phyloP scores from a whole-genome alignment of 2,888 invertebrate species.

The Drosophila kokeensis region DNA sequence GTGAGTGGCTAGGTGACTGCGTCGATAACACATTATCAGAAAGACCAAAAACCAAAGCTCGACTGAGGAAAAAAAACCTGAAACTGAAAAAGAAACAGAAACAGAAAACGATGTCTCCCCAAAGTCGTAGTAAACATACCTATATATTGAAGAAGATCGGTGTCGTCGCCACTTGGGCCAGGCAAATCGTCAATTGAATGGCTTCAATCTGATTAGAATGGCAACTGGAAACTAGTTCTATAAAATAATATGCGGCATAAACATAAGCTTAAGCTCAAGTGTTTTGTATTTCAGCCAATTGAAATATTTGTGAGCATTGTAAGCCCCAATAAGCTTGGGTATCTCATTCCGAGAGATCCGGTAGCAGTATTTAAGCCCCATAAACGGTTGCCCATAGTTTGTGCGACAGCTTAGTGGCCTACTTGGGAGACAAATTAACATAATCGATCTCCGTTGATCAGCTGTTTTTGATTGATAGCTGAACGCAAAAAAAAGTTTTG shows the following conservation, averaged over 20 bases:
- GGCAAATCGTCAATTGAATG: slow-evolving; percentile 52
- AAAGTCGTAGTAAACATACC: slow-evolving; percentile 3
- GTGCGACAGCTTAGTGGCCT: slow-evolving; percentile 54
- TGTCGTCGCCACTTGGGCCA: slow-evolving; percentile 55
- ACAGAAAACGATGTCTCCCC: slow-evolving; percentile 19
- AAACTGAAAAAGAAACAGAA: slow-evolving; percentile 14
- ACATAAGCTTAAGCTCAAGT: slow-evolving; percentile 39
- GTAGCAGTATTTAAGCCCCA: slow-evolving; percentile 50
- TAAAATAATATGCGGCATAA: slow-evolving; percentile 38
- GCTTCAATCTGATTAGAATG: slow-evolving; percentile 70
- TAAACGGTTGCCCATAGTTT: slow-evolving; percentile 40
- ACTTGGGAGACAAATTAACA: slow-evolving; percentile 56
- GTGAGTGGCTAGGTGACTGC: slow-evolving; percentile 41
- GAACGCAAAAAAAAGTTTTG: slow-evolving; percentile 4
- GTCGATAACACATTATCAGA: slow-evolving; percentile 57
- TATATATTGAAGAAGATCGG: slow-evolving; percentile 44
- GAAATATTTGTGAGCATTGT: slow-evolving; percentile 35
- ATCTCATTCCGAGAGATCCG: slow-evolving; percentile 42
- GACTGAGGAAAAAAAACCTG: slow-evolving; percentile 38
- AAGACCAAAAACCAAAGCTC: slow-evolving; percentile 4
- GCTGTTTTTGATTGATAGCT: slow-evolving; percentile 39
- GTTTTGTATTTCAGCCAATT: slow-evolving; percentile 49
- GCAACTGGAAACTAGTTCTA: slow-evolving; percentile 51
- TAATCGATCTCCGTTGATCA: slow-evolving; percentile 44
- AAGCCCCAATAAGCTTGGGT: slow-evolving; percentile 33